phyloP scores from a whole-genome alignment of 2,113 vertebrate genomes.

The Dasyprocta punctata region DNA sequence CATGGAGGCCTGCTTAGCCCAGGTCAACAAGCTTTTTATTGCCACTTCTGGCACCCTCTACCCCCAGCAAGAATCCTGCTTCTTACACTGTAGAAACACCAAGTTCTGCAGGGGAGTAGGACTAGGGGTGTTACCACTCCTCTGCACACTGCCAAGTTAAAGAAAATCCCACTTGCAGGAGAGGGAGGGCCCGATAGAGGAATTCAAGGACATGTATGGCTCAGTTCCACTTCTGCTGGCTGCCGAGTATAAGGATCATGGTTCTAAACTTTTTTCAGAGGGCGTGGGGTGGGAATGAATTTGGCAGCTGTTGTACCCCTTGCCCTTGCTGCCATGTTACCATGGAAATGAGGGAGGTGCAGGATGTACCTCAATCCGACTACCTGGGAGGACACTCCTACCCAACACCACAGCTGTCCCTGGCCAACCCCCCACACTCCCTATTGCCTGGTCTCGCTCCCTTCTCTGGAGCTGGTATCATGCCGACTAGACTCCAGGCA shows the following conservation, averaged over 20 bases:
- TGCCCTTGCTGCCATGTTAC: constrained; percentile 70
- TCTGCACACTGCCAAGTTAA: constrained; percentile 57
- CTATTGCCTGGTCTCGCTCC: background rate
- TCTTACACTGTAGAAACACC: constrained; percentile 57
- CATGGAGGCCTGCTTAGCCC: constrained; percentile 56
- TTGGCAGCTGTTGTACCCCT: constrained; percentile 57
- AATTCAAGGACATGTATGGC: constrained; percentile 54
- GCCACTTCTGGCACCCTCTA: constrained; percentile 67
- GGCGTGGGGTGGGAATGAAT: constrained; percentile 16
- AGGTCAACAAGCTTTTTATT: constrained; percentile 78
- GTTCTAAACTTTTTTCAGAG: constrained; percentile 43
- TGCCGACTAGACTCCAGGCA: constrained; percentile 49
- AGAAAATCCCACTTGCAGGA: constrained; percentile 43
- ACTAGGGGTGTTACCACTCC: background rate
- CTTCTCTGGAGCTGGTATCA: constrained; percentile 34
- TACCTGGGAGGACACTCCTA: constrained; percentile 67
- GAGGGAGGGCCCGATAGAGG: constrained; percentile 8
- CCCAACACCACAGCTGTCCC: constrained; percentile 59
- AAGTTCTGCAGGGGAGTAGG: background rate
- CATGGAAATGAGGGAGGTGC: constrained; percentile 76
- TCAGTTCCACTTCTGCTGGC: constrained; percentile 42
- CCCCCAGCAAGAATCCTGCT: constrained; percentile 48
- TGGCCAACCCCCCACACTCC: constrained; percentile 38
- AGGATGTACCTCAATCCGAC: constrained; percentile 71
- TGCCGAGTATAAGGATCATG: background rate